Percentiles rank a stretch among this genome's conserved stretches.
Evolutionary conservation across 2,797 vertebrate species (phyloP).

Genomic region (Phrynocephalus vlangalii): DNA sequence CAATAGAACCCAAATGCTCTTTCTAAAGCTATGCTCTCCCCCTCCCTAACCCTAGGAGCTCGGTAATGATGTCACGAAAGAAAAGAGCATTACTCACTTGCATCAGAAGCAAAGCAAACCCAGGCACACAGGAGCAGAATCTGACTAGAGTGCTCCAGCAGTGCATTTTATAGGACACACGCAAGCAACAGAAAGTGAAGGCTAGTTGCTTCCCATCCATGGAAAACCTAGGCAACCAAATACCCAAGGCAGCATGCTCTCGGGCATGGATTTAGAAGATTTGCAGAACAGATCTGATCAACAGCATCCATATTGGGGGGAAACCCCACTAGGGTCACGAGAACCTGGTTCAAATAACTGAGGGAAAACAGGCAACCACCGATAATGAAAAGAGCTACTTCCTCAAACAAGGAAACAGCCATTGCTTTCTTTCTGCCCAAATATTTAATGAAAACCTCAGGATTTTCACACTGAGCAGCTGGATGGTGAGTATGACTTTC

Average conservation of each 20-base stretch:
- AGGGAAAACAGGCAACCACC: constrained; percentile 54
- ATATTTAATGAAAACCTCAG: constrained; percentile 46
- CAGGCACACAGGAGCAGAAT: constrained; percentile 56
- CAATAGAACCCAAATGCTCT: constrained; percentile 1
- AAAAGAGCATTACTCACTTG: constrained; percentile 67
- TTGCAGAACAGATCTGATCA: constrained; percentile 59
- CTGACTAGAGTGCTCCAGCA: constrained; percentile 57
- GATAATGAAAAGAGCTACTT: constrained; percentile 49
- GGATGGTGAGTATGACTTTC: constrained; percentile 62
- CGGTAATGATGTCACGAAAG: constrained; percentile 70
- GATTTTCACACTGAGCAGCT: constrained; percentile 35
- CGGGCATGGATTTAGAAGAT: constrained; percentile 60
- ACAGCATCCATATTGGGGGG: constrained; percentile 48
- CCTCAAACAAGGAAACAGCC: not conserved
- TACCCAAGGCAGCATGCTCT: constrained; percentile 57
- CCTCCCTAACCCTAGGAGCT: constrained; percentile 45
- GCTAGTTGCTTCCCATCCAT: constrained; percentile 49
- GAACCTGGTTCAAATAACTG: constrained; percentile 51
- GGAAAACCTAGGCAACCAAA: constrained; percentile 65
- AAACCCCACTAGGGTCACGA: constrained; percentile 50
- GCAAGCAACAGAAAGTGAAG: not conserved
- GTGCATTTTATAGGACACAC: constrained; percentile 34
- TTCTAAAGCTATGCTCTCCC: constrained; percentile 38
- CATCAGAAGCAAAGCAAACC: constrained; percentile 60
- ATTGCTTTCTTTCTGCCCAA: not conserved